phyloP scores from a whole-genome alignment of 1,140 invertebrate species.

The Cryptotermes secundus region DNA sequence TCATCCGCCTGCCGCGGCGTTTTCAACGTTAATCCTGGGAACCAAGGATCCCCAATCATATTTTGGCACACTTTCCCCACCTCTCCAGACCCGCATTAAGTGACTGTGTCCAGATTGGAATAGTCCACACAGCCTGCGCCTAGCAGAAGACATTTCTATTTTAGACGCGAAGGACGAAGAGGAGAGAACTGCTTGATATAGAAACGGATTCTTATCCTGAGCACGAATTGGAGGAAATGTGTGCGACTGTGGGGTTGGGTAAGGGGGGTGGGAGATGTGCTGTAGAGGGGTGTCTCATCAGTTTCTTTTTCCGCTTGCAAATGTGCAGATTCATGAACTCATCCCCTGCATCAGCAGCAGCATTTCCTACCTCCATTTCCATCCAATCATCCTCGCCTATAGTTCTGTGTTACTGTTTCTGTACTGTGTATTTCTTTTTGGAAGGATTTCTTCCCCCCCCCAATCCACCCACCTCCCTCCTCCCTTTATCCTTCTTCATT shows the following conservation, averaged over 20 bases:
- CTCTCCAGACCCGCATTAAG: too few relatives aligned
- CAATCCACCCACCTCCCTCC: not conserved
- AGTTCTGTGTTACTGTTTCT: conserved; percentile 2
- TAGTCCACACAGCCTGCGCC: not conserved
- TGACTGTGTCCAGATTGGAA: not conserved
- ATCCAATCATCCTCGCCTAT: conserved; percentile 18
- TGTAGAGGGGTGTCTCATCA: conserved; percentile 11
- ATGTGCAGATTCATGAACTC: conserved; percentile 12
- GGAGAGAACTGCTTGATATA: not conserved
- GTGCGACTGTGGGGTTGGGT: not conserved
- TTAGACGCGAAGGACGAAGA: not conserved
- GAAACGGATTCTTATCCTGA: not conserved
- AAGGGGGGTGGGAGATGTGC: not conserved
- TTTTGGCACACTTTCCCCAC: too few relatives aligned
- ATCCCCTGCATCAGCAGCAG: not conserved
- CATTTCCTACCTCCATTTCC: not conserved
- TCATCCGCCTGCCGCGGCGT: too few relatives aligned
- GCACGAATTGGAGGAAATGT: conserved; percentile 1
- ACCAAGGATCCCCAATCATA: too few relatives aligned
- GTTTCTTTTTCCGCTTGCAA: conserved; percentile 18
- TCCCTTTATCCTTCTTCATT: not conserved
- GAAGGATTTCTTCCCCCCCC: not conserved
- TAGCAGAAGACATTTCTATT: not conserved
- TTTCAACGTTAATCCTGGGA: too few relatives aligned
- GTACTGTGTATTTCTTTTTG: not conserved